phyloP scores from a whole-genome alignment of 2,888 invertebrate genomes.

The Oxytorus armatus region DNA sequence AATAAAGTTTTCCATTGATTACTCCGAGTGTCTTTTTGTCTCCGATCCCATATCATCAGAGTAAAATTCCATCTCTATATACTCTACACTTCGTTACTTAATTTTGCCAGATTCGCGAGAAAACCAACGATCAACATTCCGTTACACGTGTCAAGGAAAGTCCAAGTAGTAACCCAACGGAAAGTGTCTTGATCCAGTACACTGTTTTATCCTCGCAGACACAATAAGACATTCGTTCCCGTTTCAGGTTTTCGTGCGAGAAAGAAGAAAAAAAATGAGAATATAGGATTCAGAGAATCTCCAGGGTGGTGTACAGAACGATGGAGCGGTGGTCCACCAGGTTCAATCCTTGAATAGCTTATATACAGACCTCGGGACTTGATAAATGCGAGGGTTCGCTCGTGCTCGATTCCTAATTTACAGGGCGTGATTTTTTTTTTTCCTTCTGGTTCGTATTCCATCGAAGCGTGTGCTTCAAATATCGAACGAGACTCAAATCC shows the following conservation, averaged over 20 bases:
- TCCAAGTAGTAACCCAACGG: constrained; percentile 1
- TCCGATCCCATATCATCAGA: too few species aligned
- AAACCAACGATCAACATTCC: constrained; percentile 40
- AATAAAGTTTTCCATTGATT: too few species aligned
- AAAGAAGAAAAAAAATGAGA: constrained; percentile 7
- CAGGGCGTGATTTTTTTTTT: constrained; percentile 73
- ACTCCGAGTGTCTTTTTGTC: too few species aligned
- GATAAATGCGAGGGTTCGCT: constrained; percentile 76
- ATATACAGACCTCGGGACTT: constrained; percentile 69
- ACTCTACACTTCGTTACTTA: constrained; percentile 27
- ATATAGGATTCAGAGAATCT: constrained; percentile 59
- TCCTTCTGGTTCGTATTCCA: constrained; percentile 27
- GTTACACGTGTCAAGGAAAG: background rate
- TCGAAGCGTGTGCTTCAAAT: constrained; percentile 23
- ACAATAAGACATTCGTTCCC: constrained; percentile 11
- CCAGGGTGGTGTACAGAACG: constrained; percentile 69
- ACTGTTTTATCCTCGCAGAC: constrained; percentile 13
- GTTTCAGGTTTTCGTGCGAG: background rate
- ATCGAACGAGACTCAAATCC: constrained; percentile 23
- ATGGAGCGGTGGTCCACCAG: constrained; percentile 11
- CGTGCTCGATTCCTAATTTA: constrained; percentile 77
- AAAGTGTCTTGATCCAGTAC: background rate
- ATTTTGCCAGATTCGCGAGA: constrained; percentile 53
- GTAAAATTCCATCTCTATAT: too few species aligned
- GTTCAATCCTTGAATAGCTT: constrained; percentile 68